Conservation (phyloP, 2,113 vertebrate species). For the Paramormyrops kingsleyae region DNA sequence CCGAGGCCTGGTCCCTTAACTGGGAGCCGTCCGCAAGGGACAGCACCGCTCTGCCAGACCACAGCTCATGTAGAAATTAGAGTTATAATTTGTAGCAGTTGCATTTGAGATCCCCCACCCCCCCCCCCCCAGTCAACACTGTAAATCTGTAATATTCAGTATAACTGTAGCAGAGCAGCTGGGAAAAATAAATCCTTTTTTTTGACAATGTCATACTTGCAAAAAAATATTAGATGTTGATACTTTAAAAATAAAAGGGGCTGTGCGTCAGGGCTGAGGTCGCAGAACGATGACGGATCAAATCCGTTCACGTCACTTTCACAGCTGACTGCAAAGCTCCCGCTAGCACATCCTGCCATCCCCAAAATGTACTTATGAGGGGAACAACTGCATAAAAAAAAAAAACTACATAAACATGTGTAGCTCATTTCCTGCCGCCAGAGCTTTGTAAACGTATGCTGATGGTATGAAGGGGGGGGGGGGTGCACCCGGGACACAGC, state of each 20-base stretch:
- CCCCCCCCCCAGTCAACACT: neutral
- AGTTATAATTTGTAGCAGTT: constrained; percentile 22
- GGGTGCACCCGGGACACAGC: constrained; percentile 23
- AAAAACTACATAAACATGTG: constrained; percentile 34
- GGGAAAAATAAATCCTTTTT: neutral
- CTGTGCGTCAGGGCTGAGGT: no score
- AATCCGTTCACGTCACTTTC: neutral
- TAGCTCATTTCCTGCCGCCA: constrained; percentile 33
- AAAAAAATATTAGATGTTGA: neutral
- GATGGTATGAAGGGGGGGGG: no score
- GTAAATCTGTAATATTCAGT: neutral
- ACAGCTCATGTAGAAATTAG: constrained; percentile 20
- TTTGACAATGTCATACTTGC: neutral
- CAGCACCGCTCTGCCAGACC: neutral
- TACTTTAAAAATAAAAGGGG: neutral
- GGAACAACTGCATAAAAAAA: neutral
- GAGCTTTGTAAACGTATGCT: constrained; percentile 21
- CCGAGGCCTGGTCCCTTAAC: neutral
- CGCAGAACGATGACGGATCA: neutral
- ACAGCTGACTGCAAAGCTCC: neutral
- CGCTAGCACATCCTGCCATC: neutral
- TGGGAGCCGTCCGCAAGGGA: neutral
- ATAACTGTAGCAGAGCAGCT: neutral
- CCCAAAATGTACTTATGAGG: neutral
- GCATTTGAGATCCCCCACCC: neutral